Evolutionary conservation across 2,797 vertebrate species (phyloP), one percentile per base, ranked within the genome.

Genomic region (Australoheros facetus): DNA sequence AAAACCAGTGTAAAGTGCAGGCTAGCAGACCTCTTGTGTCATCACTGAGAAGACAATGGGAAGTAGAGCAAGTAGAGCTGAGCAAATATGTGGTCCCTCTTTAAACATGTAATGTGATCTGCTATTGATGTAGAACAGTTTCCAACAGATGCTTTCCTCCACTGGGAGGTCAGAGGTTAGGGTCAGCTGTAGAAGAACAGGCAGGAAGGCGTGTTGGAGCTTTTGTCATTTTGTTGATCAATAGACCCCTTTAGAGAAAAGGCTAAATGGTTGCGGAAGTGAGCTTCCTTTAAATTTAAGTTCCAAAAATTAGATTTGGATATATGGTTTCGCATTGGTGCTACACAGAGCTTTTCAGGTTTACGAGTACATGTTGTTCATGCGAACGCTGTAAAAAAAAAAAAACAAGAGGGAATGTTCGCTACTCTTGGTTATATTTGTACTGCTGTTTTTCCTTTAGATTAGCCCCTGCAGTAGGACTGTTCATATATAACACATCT

Each of bases 81-180:
- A 30, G 48, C 7, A 66, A 51, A 83, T 73, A 37, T 62, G 54
- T 53, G 14, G 26, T 3, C 30, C 19, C 53, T 75, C 59, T 58
- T 80, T 75, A 84, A 85, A 39, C 9, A 4, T 70, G 86, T 77
- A 83, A 85, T 77, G 42, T 55, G 81, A 88, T 80, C 79, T 69
- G 60, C 85, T 89, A 80, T 85, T 79, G 88, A 90, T 77, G 77
- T 7, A 9, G 64, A 51, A 28, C 73, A 23, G 53, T 56, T 81
- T 71, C 77, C 71, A 60, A 55, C 56, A 78, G 86, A 56, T 54
- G 57, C 16, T 30, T 9, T 55, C 54, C 62, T 75, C 71, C 34
- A 26, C 30, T 3, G 34, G 51, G 53, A 71, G 78, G 76, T 86
- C 81, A 30, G 57, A 82, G 83, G 86, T 90, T 84, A 76, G 66